Conservation (phyloP, 2,888 invertebrate genomes). For the Pilophorus perplexus region DNA sequence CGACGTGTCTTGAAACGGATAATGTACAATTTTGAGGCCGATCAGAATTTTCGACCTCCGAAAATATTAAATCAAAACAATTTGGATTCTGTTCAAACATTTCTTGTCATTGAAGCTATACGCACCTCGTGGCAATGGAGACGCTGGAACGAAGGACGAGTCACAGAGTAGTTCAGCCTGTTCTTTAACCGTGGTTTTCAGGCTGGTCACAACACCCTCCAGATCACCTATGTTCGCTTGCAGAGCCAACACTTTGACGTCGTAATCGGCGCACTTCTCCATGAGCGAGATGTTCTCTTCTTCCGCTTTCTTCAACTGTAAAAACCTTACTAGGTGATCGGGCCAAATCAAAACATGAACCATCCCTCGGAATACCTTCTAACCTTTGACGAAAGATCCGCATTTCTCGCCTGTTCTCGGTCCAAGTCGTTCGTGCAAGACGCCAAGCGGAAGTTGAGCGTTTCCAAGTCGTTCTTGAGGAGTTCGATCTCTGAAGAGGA, state of each 20-base stretch:
- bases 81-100: no score
- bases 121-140: constrained; percentile 13
- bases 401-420: constrained; percentile 3
- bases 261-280: neutral
- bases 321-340: neutral
- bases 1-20: no score
- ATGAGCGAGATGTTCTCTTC: constrained; percentile 17
- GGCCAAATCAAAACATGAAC: neutral
- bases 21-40: no score
- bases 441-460: neutral
- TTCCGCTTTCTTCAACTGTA: constrained; percentile 15
- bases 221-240: constrained; percentile 15
- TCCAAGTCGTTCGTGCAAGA: constrained; percentile 3
- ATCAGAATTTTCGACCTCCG: no score
- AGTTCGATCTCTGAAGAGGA: neutral
- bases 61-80: no score
- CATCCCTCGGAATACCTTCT: no score
- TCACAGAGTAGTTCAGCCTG: constrained; percentile 25
- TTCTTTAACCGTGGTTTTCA: constrained; percentile 15
- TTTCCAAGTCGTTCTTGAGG: constrained; percentile 20
- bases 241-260: constrained; percentile 5
- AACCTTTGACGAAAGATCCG: constrained; percentile 6
- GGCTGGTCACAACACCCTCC: constrained; percentile 8
- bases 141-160: constrained; percentile 7
- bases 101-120: no score